Base-by-base conservation (phyloP, 2,113 vertebrate species). In the Fregetta grallaria region DNA sequence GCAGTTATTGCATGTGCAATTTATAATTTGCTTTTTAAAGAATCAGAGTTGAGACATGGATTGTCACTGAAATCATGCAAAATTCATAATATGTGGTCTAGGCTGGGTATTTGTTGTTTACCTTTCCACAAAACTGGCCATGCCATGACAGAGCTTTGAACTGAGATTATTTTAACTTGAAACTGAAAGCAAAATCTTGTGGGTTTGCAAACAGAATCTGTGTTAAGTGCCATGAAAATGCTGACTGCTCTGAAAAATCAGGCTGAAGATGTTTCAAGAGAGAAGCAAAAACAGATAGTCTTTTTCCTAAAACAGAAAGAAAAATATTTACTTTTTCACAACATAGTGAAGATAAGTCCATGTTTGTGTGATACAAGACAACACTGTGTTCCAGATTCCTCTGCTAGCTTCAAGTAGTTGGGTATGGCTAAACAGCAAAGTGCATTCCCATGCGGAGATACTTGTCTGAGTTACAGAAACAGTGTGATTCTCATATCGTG, bases 1-100 rank as follows among this genome's bases (percentile, higher is more conserved):
- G 44, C 15, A 25, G 32, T 62, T 68, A 67, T 16, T 75, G 13
- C 6, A 11, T 15, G 18, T 50, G 23, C 20, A 66, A 7, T 79
- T 90, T 86, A 9, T 56, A 52, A 45, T 83, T 61, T 75, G 6
- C 22, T 65, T 65, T 92, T 74, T 72, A 91, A 73, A 80, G 17
- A 0, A 12, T 50, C 36, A 38, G 2, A 0, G 2, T 38, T 29
- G 62, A 68, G 26, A 29, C 11, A 3, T 42, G 61, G 21, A 44
- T 92, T 86, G 50, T 32, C 17, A 29, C 52, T 44, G 52, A 78
- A 94, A 68, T 59, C 1, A 40, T 32, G 27, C 5, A 75, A 63
- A 62, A 21, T n/a, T 75, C 4, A 0, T 34, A 47, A 11, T 74
- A 44, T 9, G 13, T 85, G 25, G 7, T 90, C 18, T 71, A 56